Percentiles rank a stretch among this genome's conserved stretches.
phyloP scores from a whole-genome alignment of 2,888 invertebrate genomes.

The Pimpla rufipes region DNA sequence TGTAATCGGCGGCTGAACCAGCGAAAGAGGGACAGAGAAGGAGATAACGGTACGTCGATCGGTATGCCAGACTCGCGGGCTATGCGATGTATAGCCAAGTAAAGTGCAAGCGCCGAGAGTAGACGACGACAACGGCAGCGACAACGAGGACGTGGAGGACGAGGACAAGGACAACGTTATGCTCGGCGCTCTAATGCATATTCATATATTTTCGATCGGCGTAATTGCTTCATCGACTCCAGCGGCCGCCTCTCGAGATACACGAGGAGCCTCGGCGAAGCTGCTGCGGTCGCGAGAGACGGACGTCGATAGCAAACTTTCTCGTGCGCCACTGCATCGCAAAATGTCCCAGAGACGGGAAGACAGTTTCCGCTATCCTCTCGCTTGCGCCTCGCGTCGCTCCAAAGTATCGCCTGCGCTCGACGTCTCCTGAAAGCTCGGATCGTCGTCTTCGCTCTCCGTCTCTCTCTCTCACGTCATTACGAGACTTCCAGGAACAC shows the following conservation, averaged over 20 bases:
- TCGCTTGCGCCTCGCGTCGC: not conserved
- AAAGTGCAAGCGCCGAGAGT: conserved; percentile 27
- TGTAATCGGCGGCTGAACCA: not conserved
- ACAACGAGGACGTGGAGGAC: conserved; percentile 24
- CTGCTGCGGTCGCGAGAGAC: not conserved
- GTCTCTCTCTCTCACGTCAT: conserved; percentile 1
- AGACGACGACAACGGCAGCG: conserved; percentile 22
- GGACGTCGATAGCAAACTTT: conserved; percentile 45
- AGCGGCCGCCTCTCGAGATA: not conserved
- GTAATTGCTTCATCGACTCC: conserved; percentile 55
- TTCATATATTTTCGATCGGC: conserved; percentile 49
- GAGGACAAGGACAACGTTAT: conserved; percentile 37
- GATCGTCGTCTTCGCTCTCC: no score
- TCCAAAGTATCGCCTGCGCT: conserved; percentile 3
- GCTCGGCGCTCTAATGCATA: conserved; percentile 38
- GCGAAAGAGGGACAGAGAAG: not conserved
- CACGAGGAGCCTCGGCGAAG: not conserved
- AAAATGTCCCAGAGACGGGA: conserved; percentile 23
- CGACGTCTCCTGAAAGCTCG: not conserved
- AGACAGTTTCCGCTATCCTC: conserved; percentile 22
- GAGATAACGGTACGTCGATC: conserved; percentile 64
- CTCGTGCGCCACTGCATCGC: conserved; percentile 21
- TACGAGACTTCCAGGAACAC: not conserved
- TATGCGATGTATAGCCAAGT: conserved; percentile 55
- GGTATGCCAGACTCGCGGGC: conserved; percentile 62